Base-by-base conservation (phyloP, 1,140 invertebrate genomes). In the Trissolcus basalis region DNA sequence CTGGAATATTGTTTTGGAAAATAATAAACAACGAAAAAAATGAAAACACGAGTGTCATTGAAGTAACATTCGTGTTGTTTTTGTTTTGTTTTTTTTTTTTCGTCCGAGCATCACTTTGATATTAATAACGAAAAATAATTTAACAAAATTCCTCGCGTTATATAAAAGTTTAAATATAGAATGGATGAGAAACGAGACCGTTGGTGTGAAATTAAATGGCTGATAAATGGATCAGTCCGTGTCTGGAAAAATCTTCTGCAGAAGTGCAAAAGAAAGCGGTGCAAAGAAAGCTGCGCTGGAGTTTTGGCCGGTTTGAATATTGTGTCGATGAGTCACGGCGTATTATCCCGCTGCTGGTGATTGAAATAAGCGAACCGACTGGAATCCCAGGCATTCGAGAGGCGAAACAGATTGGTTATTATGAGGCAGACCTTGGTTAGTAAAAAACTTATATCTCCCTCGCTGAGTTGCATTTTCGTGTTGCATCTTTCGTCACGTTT, bases 271-370 rank as follows among this genome's bases (percentile, higher is more conserved):
- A 61, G 59, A 63, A 47, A 54, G 48, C 48, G 35, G 35, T 35
- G 41, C 4, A 35, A 64, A 72, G 60, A 64, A 72, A 65, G 47
- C 58, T 63, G 63, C 63, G 50, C 54, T 32, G 19, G 19, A 54
- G 36, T 45, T 56, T 53, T 47, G 12, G 11, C 13, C 32, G 13
- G 49, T 13, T 49, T 36, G 63, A 63, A 68, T 68, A 63, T n/a
- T 74, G 44, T 58, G 63, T 68, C 71, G 71, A 74, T 74, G 71
- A 74, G 63, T 74, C 71, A 74, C 63, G 56, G 63, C 63, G 51
- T 68, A 63, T 61, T 74, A 74, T 67, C 63, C 71, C 50, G 56
- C 51, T 74, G 56, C 51, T 74, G 58, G 71, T 68, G 71, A 74
- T 74, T 74, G 71, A 74, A 74, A 74, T 74, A 74, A 74, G 67